Conservation (phyloP, 2,888 invertebrate species). For the Phymatocera aterrima region DNA sequence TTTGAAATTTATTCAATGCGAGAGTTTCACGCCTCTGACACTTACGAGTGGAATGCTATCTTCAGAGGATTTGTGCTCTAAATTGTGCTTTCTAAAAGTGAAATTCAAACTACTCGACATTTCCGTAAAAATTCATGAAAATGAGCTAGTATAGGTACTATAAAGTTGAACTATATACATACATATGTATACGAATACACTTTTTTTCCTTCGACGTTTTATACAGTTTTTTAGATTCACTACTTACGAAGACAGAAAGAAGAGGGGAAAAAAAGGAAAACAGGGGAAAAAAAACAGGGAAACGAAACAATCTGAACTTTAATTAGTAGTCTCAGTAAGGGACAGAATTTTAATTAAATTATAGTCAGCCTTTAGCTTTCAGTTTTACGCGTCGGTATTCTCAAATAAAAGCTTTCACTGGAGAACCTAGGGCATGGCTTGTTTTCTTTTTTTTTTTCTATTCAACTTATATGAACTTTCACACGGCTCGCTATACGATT, state of each 20-base stretch:
- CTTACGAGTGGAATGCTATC: constrained; percentile 22
- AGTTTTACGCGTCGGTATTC: constrained; percentile 9
- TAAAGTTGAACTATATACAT: background rate
- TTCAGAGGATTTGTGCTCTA: constrained; percentile 28
- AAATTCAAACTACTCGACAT: constrained; percentile 15
- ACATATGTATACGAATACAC: too few relatives aligned
- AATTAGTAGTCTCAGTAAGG: constrained; percentile 38
- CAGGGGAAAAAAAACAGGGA: background rate
- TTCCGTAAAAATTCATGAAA: background rate
- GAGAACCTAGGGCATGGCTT: background rate
- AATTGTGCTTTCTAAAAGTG: constrained; percentile 17
- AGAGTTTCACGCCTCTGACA: constrained; percentile 8
- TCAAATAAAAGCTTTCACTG: constrained; percentile 24
- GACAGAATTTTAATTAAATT: constrained; percentile 43
- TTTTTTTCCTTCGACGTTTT: background rate
- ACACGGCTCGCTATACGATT: background rate
- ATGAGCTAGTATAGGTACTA: background rate
- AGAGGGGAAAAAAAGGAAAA: background rate
- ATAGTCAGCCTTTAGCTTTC: constrained; percentile 24
- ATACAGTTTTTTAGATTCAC: constrained; percentile 11
- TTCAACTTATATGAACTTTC: constrained; percentile 8
- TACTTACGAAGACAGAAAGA: background rate
- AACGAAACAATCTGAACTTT: constrained; percentile 38
- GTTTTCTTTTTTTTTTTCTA: background rate
- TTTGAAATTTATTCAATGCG: constrained; percentile 27